Evolutionary conservation across 2,888 invertebrate genomes (phyloP), one percentile per base, ranked within the genome.

Genomic region (Limulus polyphemus): DNA sequence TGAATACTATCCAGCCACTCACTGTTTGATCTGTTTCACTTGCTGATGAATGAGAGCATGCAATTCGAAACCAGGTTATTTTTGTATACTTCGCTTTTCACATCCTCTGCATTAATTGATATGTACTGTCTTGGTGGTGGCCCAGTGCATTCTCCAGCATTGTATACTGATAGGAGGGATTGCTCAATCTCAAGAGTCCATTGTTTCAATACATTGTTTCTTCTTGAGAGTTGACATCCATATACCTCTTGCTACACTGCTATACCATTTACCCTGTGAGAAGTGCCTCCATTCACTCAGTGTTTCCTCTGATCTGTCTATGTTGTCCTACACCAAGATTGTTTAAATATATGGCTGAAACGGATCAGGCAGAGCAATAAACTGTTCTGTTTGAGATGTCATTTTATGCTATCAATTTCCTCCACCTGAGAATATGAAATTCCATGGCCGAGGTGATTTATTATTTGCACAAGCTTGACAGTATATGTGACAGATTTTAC

Each of bases 181-280:
- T 52, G 14, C 10, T 52, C n/a, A 12, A 10, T 16, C 13, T 7
- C 17, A 10, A 52, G n/a, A 12, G 52, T 52, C 10, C 13, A 9
- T 10, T 52, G n/a, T 12, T 52, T 52, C 10, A 10, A 10, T 52
- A 16, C 17, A 14, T 52, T 52, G 52, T 17, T 52, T 7, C 10
- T 14, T 16, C 52, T 12, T 9, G 52, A 10, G 11, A 61, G 64
- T 12, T 64, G 56, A 51, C 61, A 60, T 49, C 58, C 61, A 52
- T 57, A 60, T 3, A 65, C 49, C 52, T 59, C 54, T 13, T 62
- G 58, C 51, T 70, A 66, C 16, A 69, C 61, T 5, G 54, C 64
- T 49, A 70, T 71, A 2, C 65, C 67, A 61, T 70, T 71, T 12
- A 71, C 69, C 11, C 67, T 57, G 57, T 68, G 68, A 11, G 68